Evolutionary conservation across 2,888 invertebrate genomes (phyloP).

Genomic region (Apodemia hepburni): DNA sequence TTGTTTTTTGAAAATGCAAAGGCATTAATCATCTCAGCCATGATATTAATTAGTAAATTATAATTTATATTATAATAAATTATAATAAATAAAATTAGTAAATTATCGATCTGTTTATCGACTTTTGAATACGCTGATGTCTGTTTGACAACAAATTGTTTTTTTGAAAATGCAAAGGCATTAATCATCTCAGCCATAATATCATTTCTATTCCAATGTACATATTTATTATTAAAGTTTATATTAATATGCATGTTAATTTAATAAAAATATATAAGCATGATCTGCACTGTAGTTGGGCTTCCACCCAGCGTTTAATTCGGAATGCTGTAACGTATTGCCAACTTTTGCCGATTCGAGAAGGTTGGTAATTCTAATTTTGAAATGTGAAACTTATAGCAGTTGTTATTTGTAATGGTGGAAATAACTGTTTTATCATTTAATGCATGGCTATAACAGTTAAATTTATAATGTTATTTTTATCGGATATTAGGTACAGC

Average conservation of each 20-base stretch:
- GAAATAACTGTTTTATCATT: neutral
- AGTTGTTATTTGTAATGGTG: neutral
- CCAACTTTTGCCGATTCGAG: neutral
- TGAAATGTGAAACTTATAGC: conserved; percentile 2
- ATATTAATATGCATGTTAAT: conserved; percentile 33
- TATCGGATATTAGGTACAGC: neutral
- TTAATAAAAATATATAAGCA: conserved; percentile 35
- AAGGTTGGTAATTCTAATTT: neutral
- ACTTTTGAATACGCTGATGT: conserved; percentile 2
- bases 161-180: neutral
- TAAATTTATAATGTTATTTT: neutral
- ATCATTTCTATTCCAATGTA: conserved; percentile 23
- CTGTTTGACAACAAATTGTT: neutral
- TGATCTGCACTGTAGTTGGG: conserved; percentile 47
- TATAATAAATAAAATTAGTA: neutral
- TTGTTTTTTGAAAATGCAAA: neutral
- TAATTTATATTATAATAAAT: neutral
- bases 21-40: conserved; percentile 2
- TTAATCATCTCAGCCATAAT: conserved; percentile 13
- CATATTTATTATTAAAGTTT: conserved; percentile 23
- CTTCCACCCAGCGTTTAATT: conserved; percentile 37
- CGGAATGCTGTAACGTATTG: conserved; percentile 25
- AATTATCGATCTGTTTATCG: neutral
- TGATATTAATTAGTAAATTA: conserved; percentile 17
- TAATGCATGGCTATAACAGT: neutral